phyloP scores from a whole-genome alignment of 2,797 vertebrate species.

The Falco berigora region DNA sequence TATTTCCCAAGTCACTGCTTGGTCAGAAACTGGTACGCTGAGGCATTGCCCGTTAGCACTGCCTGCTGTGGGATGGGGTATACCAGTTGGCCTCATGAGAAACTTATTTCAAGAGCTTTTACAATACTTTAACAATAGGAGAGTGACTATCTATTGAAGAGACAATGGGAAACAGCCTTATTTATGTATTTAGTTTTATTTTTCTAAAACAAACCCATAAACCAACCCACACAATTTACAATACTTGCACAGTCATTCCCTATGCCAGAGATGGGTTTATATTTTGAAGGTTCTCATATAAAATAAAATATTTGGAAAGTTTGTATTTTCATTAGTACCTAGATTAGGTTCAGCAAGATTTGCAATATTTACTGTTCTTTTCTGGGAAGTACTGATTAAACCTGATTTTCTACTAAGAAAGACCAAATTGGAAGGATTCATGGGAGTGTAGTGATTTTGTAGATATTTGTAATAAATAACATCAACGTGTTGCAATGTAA shows the following conservation, averaged over 20 bases:
- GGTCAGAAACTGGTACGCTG: neutral
- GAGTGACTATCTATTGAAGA: neutral
- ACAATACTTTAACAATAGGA: neutral
- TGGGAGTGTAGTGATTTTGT: neutral
- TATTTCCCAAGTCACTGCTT: neutral
- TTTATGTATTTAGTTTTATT: accelerated
- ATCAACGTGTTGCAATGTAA: neutral
- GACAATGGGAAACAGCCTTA: neutral
- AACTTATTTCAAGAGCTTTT: neutral
- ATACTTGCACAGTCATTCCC: neutral
- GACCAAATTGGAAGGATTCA: neutral
- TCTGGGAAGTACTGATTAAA: neutral
- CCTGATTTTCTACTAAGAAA: neutral
- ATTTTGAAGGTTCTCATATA: neutral
- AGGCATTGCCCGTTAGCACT: neutral
- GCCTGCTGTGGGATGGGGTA: neutral
- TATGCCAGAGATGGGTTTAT: neutral
- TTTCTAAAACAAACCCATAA: neutral
- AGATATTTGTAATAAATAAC: neutral
- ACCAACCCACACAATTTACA: neutral
- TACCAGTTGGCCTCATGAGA: neutral
- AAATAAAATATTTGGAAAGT: neutral
- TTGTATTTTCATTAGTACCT: neutral
- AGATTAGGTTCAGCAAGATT: neutral
- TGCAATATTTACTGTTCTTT: neutral